These are phyloP conservation scores for Tanytarsus gracilentus DNA, from an alignment of 2,888 invertebrate species.

Conservation along the genomic window DNA sequence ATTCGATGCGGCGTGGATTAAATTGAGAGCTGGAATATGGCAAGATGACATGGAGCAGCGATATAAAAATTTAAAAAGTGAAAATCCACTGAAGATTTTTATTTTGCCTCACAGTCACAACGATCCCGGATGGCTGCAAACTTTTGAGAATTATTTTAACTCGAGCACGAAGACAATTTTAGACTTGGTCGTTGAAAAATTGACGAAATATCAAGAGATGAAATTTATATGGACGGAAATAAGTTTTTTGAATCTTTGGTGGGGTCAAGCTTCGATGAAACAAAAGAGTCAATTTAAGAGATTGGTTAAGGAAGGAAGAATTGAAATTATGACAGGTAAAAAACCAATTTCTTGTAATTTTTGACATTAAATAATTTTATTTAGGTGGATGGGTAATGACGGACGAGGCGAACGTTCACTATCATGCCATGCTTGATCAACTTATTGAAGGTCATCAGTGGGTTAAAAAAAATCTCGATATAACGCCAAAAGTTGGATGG, in stretches of 20 bases:
- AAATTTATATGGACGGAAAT: constrained; percentile 94
- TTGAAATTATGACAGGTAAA: constrained; percentile 89
- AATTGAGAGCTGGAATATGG: constrained; percentile 75
- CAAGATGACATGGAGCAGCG: constrained; percentile 78
- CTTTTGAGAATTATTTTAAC: constrained; percentile 90
- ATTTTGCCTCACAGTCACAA: constrained; percentile 93
- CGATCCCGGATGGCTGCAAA: constrained; percentile 96
- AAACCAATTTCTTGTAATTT: constrained; percentile 80
- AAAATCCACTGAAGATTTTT: constrained; percentile 70
- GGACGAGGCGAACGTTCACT: constrained; percentile 84
- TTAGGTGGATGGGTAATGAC: constrained; percentile 98
- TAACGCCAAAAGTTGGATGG: constrained; percentile 78
- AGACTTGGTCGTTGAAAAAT: constrained; percentile 75
- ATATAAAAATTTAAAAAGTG: constrained; percentile 63
- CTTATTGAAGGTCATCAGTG: constrained; percentile 88
- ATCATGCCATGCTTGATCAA: constrained; percentile 84
- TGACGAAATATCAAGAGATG: constrained; percentile 79
- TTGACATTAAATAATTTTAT: no score
- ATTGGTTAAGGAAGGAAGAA: constrained; percentile 69
- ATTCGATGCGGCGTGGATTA: constrained; percentile 85
- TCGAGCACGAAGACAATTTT: constrained; percentile 81
- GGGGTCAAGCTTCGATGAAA: constrained; percentile 81
- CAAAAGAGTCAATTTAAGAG: constrained; percentile 71
- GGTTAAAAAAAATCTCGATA: constrained; percentile 72
- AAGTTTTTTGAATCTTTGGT: constrained; percentile 82